Conservation (phyloP, 2,797 vertebrate species). For the Rallus crepitans region DNA sequence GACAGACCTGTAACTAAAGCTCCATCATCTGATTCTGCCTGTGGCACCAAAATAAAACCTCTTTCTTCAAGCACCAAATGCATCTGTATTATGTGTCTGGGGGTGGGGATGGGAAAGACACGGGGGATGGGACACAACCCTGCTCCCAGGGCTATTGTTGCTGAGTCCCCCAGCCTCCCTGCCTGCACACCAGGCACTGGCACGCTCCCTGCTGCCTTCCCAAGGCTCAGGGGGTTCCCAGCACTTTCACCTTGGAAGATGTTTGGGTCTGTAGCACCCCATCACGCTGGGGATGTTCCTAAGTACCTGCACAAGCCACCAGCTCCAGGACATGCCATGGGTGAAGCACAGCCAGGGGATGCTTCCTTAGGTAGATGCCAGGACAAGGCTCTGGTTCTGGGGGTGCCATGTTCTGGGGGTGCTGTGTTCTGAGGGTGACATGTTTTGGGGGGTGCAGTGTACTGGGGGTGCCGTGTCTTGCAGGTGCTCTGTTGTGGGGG, state of each 20-base stretch:
- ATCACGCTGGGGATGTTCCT: accelerated
- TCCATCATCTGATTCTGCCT: not conserved
- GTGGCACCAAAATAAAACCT: not conserved
- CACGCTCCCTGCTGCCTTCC: not conserved
- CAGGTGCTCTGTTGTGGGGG: too few species aligned
- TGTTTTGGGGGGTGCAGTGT: too few species aligned
- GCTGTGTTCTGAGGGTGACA: not conserved
- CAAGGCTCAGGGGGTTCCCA: not conserved
- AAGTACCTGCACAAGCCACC: not conserved
- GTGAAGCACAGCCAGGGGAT: accelerated
- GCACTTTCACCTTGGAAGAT: not conserved
- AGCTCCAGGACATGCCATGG: accelerated
- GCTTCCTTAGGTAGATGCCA: not conserved
- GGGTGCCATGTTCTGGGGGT: not conserved
- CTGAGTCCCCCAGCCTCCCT: not conserved
- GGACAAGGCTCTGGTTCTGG: not conserved
- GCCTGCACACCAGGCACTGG: accelerated
- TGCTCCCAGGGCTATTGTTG: not conserved
- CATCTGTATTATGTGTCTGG: not conserved
- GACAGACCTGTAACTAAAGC: not conserved
- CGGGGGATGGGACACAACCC: too few species aligned
- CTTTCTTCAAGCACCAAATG: not conserved
- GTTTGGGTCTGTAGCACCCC: accelerated
- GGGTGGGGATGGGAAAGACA: too few species aligned
- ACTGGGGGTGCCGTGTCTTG: not conserved